Evolutionary conservation across 2,888 invertebrate genomes (phyloP), one percentile per base, ranked within the genome.

Genomic region (Phalera bucephala): DNA sequence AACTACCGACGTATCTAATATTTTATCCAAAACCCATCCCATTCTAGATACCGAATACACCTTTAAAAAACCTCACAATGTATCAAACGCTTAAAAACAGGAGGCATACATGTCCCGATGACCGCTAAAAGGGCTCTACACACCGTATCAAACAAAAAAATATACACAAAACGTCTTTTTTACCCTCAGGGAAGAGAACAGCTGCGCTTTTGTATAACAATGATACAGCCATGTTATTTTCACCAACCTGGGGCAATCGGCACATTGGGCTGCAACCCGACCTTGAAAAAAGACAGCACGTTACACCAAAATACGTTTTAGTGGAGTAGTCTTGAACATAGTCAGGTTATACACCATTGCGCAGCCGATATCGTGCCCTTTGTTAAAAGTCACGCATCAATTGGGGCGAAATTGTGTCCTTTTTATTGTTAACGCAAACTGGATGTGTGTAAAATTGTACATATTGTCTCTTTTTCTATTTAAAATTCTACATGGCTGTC

Each of bases 171-270:
- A 82, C 83, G 66, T 79, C 75, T 81, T 86, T 86, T 87, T 87
- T 84, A 82, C 85, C 86, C 85, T 72, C 64, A 62, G 87, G 86
- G 83, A 80, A 79, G 65, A 64, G 77, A 83, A 85, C 88, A 88
- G 88, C 88, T 88, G 88, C 88, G 72, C 77, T 79, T 81, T 82
- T 80, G 85, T 80, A 75, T 72, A 80, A 86, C 88, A 88, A 88
- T 87, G 87, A 87, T 87, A 87, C 78, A 79, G 80, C 83, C 84
- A 82, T 72, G 81, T 80, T 83, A 75, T 78, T 78, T 78, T 73
- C 74, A 75, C 69, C 75, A 64, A 82, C 83, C 82, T 67, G 77
- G 63, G 81, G 85, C 85, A 79, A 80, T 84, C 82, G 72, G 65
- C 75, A 73, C 80, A 72, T 66, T 71, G 64, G 60, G 64, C 66